These are phyloP conservation scores for Rhabdornis inornatus DNA, from an alignment of 2,113 vertebrate species.

Conservation along the genomic window DNA sequence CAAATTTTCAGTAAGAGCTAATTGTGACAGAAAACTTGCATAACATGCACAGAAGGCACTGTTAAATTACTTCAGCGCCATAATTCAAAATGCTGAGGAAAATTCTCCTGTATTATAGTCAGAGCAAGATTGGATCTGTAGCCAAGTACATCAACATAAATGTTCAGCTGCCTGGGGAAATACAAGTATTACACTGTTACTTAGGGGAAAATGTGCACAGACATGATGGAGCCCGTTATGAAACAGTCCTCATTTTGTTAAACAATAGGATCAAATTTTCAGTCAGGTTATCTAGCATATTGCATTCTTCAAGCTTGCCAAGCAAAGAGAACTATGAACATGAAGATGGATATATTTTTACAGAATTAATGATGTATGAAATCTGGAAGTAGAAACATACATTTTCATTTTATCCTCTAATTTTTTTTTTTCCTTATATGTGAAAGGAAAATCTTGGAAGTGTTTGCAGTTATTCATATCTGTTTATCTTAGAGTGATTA, in stretches of 20 bases:
- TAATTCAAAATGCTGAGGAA: conserved; percentile 70
- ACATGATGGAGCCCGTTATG: conserved; percentile 71
- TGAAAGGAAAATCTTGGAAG: conserved; percentile 57
- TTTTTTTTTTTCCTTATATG: conserved; percentile 60
- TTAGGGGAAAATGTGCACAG: conserved; percentile 71
- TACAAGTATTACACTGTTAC: conserved; percentile 64
- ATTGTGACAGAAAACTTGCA: conserved; percentile 55
- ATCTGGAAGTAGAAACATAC: conserved; percentile 59
- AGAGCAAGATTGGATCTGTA: conserved; percentile 52
- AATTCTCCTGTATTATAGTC: conserved; percentile 67
- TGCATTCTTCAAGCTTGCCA: conserved; percentile 55
- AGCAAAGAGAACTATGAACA: conserved; percentile 41
- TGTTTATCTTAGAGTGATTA: conserved; percentile 69
- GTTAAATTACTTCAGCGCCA: conserved; percentile 67
- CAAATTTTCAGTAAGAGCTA: conserved; percentile 61
- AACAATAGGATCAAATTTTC: conserved; percentile 75
- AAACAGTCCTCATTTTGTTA: conserved; percentile 70
- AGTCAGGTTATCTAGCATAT: conserved; percentile 57
- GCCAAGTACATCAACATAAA: conserved; percentile 66
- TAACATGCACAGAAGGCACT: conserved; percentile 69
- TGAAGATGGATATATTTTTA: conserved; percentile 56
- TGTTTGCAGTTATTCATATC: conserved; percentile 61
- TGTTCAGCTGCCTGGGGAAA: conserved; percentile 67
- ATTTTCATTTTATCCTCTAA: conserved; percentile 57
- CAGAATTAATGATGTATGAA: conserved; percentile 67